Base-by-base conservation (phyloP, 2,888 invertebrate species). In the Muscina levida region DNA sequence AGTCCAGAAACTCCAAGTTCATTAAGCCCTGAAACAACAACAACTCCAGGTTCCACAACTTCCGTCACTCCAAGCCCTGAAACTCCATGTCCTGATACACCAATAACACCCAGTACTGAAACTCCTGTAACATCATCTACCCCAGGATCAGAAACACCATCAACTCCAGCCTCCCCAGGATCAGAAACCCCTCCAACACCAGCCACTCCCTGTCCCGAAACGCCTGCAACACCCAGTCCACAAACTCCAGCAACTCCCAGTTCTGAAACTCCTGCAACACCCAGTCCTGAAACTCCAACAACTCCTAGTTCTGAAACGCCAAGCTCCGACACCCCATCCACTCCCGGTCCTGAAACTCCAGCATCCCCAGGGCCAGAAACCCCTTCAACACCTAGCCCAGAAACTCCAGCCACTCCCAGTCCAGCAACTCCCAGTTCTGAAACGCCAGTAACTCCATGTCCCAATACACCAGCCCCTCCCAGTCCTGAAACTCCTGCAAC, bases 221-320 rank as follows among this genome's bases (percentile, higher is more conserved):
- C 51, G 1, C 22, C 67, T 5, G 67, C 31, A 17, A 22, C 17
- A 31, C 44, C 66, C 24, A 15, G 10, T 48, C 44, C 31, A 15
- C 31, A 24, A 26, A 19, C 66, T 5, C 66, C 66, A 37, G 13
- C 2, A 6, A 59, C 57, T 4, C 72, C 74, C 1, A 13, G 31
- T 2, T 51, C 26, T 15, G 26, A 26, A 42, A 66, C 73, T 15
- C 46, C 62, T 62, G 82, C 70, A 65, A 75, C 57, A 56, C 37
- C 39, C 6, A 26, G 31, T 10, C 15, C 57, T 22, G n/a, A 4
- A 6, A 57, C 46, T 31, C 26, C 48, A 19, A 37, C 15, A 8
- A 71, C 46, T n/a, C 42, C 46, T 0, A 22, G 6, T 15, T 13
- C 72, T 22, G 37, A 2, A n/a, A 44, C 62, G 19, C 53, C 53